Base-by-base conservation (phyloP, 2,797 vertebrate genomes). In the Darevskia nairensis region DNA sequence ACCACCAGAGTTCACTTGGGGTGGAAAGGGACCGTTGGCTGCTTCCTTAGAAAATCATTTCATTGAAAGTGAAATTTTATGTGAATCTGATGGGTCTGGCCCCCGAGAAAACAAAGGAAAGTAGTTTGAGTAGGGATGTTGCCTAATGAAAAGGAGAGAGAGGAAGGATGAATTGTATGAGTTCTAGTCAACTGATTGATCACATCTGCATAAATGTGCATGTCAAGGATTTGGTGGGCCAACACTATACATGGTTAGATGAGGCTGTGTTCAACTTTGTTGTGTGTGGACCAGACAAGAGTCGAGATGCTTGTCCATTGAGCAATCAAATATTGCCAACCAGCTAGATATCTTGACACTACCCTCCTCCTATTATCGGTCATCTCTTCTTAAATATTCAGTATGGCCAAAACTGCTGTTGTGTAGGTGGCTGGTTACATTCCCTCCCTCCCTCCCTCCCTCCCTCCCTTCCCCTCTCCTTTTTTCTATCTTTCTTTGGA, bases 21-120 rank as follows among this genome's bases (percentile, higher is more conserved):
- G 29, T 11, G 46, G 86, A 85, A 68, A 89, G 32, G 41, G 91
- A 4, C 83, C 32, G 68, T 88, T 89, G 80, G 86, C 59, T 66
- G 15, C 23, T 77, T 88, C 90, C 61, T 17, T 0, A 84, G 35
- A 41, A 17, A 87, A 74, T 55, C 55, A 87, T 90, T 90, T 85
- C 2, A 46, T 6, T 21, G 10, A 13, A 77, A 29, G 41, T 23
- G 6, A 78, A 50, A 32, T 50, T 79, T 50, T 61, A 50, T 3
- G 41, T 55, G 50, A 55, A 55, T 55, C 50, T 55, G 41, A 6
- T 17, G 10, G 29, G 13, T 19, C 27, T 85, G 21, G 21, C 61
- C 61, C 61, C 4, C 39, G 29, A 44, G 68, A n/a, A 69, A 46
- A 83, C 27, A 50, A 23, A n/a, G 1, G 29, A 3, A 50, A 21